Evolutionary conservation across 2,797 vertebrate genomes (phyloP).

Genomic region (Champsocephalus esox): DNA sequence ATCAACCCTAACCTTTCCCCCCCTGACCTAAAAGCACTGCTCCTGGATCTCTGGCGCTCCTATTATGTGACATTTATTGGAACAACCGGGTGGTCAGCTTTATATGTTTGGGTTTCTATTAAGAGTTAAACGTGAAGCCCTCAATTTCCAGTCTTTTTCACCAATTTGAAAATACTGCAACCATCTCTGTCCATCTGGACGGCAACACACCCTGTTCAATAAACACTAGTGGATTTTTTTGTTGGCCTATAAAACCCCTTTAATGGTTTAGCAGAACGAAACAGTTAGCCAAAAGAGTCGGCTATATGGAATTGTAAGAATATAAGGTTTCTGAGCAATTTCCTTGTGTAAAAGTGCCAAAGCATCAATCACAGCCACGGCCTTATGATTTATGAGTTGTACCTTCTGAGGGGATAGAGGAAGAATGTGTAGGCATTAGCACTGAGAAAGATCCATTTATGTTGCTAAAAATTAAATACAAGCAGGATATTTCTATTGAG

Average conservation of each 20-base stretch:
- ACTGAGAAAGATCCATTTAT: neutral
- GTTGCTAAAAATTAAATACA: neutral
- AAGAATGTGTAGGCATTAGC: conserved; percentile 13
- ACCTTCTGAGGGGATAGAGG: conserved; percentile 20
- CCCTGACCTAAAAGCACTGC: conserved; percentile 57
- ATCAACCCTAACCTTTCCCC: conserved; percentile 60
- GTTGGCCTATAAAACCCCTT: conserved; percentile 72
- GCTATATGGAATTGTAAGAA: conserved; percentile 77
- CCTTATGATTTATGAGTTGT: conserved; percentile 69
- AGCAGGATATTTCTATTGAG: neutral
- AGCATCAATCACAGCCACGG: conserved; percentile 72
- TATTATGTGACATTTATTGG: conserved; percentile 59
- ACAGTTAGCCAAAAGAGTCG: conserved; percentile 52
- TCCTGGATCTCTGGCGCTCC: conserved; percentile 45
- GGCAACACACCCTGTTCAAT: conserved; percentile 60
- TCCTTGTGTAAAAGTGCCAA: conserved; percentile 79
- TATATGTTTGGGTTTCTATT: conserved; percentile 64
- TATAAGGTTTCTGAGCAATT: conserved; percentile 76
- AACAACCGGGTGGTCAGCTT: conserved; percentile 56
- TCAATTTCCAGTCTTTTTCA: conserved; percentile 60
- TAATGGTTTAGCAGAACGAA: conserved; percentile 70
- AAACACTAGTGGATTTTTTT: conserved; percentile 72
- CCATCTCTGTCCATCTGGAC: conserved; percentile 41
- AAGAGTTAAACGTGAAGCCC: conserved; percentile 60
- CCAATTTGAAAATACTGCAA: conserved; percentile 63